Evolutionary conservation across 1,140 invertebrate genomes (phyloP).

Genomic region (Oncopodura yosiiana): DNA sequence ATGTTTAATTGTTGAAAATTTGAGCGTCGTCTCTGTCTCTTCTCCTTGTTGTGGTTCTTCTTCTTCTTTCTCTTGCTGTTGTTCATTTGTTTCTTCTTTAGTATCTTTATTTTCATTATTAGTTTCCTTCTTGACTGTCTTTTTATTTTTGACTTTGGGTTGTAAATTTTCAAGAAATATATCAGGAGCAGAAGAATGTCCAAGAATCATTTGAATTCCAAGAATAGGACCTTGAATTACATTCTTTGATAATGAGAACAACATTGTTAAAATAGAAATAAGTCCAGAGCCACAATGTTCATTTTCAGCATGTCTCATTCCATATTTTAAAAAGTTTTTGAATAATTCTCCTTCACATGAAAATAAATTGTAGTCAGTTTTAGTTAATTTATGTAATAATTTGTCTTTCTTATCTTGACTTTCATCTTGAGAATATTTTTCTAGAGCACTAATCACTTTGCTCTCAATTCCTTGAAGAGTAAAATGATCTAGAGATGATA

Average conservation of each 20-base stretch:
- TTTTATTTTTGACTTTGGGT: neutral
- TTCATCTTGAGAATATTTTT: too few species aligned
- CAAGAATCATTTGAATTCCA: conserved; percentile 22
- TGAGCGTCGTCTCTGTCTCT: too few species aligned
- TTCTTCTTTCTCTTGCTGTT: too few species aligned
- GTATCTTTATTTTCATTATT: neutral
- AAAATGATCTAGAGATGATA: too few species aligned
- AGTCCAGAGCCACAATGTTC: neutral
- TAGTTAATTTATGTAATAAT: neutral
- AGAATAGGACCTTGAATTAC: neutral
- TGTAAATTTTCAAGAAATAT: conserved; percentile 20
- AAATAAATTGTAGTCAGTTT: neutral
- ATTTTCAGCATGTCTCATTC: conserved; percentile 9
- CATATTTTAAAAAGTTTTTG: conserved; percentile 14
- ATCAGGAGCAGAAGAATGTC: conserved; percentile 13
- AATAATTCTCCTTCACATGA: conserved; percentile 20
- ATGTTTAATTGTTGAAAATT: neutral
- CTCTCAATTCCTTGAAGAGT: too few species aligned
- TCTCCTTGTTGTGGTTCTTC: too few species aligned
- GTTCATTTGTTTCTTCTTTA: too few species aligned
- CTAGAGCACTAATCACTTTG: too few species aligned
- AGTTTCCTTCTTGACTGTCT: neutral
- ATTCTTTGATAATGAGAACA: neutral
- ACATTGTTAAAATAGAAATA: neutral
- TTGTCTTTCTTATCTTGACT: neutral